These are phyloP conservation scores for Coccyzus lansbergi DNA, from an alignment of 2,797 vertebrate genomes.

Conservation along the genomic window DNA sequence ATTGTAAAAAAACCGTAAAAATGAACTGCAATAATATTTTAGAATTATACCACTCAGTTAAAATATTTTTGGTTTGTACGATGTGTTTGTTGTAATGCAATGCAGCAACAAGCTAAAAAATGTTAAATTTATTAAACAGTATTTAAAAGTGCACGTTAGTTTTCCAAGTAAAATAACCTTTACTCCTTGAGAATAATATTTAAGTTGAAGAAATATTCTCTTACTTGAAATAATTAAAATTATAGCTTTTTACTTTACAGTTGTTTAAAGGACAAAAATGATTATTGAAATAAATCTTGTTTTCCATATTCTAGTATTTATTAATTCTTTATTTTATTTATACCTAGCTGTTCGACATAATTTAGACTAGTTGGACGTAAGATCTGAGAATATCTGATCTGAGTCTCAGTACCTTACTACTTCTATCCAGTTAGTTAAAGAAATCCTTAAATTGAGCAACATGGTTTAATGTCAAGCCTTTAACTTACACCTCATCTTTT, in stretches of 20 bases:
- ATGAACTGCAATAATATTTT: background rate
- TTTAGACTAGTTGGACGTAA: background rate
- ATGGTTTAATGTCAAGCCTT: background rate
- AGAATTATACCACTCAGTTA: background rate
- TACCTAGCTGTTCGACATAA: background rate
- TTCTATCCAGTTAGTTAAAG: background rate
- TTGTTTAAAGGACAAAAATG: background rate
- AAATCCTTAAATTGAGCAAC: background rate
- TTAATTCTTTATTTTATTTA: background rate
- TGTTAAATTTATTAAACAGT: background rate
- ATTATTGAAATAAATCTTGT: background rate
- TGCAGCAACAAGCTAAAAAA: background rate
- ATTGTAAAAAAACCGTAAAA: background rate
- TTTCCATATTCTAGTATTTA: background rate
- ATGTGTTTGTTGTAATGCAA: background rate
- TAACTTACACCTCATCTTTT: background rate
- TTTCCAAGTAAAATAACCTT: background rate
- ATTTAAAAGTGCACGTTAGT: background rate
- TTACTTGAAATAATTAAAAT: background rate
- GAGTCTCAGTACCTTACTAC: background rate
- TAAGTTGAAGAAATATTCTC: fast-evolving
- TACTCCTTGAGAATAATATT: background rate
- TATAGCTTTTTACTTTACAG: background rate
- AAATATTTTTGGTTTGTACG: background rate
- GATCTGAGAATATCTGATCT: background rate